Percentiles rank a stretch among this genome's conserved stretches.
phyloP scores from a whole-genome alignment of 2,797 vertebrate genomes.

The Anguilla obscura region DNA sequence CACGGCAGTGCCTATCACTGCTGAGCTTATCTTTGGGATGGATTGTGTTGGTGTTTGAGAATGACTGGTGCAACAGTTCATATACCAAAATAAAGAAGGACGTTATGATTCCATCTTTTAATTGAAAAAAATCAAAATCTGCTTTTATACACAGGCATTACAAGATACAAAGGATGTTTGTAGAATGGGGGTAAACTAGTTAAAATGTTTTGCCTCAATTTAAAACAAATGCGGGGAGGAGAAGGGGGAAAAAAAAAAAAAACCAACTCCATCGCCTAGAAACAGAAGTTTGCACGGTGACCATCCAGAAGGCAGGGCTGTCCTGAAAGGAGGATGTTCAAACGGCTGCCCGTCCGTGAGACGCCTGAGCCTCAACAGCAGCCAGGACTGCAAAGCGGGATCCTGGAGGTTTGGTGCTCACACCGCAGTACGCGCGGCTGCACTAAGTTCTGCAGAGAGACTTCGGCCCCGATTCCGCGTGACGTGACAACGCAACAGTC shows the following conservation, averaged over 20 bases:
- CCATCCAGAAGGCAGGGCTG: constrained; percentile 31
- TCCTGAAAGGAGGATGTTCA: constrained; percentile 18
- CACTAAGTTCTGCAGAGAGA: constrained; percentile 47
- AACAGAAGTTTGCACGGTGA: constrained; percentile 39
- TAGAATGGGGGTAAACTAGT: constrained; percentile 29
- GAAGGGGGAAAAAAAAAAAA: constrained; percentile 23
- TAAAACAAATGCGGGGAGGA: constrained; percentile 52
- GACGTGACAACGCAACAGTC: neutral
- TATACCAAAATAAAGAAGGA: neutral
- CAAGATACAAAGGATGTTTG: constrained; percentile 46
- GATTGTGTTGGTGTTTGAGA: neutral
- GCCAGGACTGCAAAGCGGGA: constrained; percentile 38
- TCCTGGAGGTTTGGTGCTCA: constrained; percentile 43
- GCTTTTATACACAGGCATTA: constrained; percentile 47
- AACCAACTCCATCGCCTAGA: constrained; percentile 30
- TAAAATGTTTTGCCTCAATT: constrained; percentile 67
- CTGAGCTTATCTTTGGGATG: neutral
- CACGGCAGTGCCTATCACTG: neutral
- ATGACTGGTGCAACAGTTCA: neutral
- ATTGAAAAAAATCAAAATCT: constrained; percentile 45
- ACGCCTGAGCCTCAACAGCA: constrained; percentile 43
- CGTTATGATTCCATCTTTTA: constrained; percentile 52
- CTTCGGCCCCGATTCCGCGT: constrained; percentile 14
- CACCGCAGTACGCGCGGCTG: constrained; percentile 30
- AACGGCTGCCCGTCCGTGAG: constrained; percentile 30